Percentiles rank a stretch among this genome's conserved stretches.
phyloP scores from a whole-genome alignment of 2,797 vertebrate species.

The Siniperca obscura region DNA sequence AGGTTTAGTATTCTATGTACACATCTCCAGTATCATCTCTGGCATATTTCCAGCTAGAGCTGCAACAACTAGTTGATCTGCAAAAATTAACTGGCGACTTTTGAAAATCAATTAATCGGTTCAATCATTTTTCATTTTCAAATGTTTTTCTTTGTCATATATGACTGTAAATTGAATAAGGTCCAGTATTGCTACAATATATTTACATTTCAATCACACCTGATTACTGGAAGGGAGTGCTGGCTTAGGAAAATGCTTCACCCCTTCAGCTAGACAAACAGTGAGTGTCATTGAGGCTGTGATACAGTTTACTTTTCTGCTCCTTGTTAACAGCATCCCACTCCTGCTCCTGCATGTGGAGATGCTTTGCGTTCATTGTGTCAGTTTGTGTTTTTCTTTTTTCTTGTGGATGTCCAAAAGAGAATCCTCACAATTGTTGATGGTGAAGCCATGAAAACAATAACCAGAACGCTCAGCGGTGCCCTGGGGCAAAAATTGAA shows the following conservation, averaged over 20 bases:
- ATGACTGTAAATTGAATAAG: neutral
- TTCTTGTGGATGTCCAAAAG: constrained; percentile 46
- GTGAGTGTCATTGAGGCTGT: constrained; percentile 67
- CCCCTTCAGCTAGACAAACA: constrained; percentile 51
- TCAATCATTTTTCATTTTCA: neutral
- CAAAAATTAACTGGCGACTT: neutral
- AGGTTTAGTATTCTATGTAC: neutral
- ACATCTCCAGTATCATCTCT: neutral
- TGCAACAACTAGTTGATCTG: constrained; percentile 2
- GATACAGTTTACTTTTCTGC: constrained; percentile 54
- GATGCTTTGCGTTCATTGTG: constrained; percentile 52
- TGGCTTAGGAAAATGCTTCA: constrained; percentile 36
- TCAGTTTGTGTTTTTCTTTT: constrained; percentile 33
- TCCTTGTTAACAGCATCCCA: constrained; percentile 52
- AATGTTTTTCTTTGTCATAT: too few species aligned
- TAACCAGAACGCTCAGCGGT: constrained; percentile 21
- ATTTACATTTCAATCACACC: constrained; percentile 49
- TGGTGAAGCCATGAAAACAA: constrained; percentile 52
- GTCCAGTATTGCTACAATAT: constrained; percentile 21
- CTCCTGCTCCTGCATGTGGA: constrained; percentile 25
- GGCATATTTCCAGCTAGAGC: neutral
- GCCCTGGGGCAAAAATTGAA: constrained; percentile 38
- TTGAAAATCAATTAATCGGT: neutral
- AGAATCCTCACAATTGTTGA: constrained; percentile 52
- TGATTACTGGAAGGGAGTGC: constrained; percentile 26